Conservation (phyloP, 1,140 invertebrate genomes). For the Sitodiplosis mosellana region DNA sequence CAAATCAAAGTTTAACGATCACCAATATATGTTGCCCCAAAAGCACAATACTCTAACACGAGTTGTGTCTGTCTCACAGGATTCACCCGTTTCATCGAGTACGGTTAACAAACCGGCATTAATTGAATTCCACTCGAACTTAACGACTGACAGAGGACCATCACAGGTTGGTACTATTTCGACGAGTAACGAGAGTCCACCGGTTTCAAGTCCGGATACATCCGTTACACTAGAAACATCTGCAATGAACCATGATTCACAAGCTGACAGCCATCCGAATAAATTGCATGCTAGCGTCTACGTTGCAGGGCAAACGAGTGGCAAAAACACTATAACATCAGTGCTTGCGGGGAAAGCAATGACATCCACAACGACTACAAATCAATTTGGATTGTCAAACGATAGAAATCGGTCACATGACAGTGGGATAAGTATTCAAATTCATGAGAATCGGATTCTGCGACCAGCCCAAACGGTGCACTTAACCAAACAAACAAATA, state of each 20-base stretch:
- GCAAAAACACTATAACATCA: slow-evolving; percentile 57
- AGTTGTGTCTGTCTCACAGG: slow-evolving; percentile 16
- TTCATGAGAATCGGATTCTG: background rate
- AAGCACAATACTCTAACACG: slow-evolving; percentile 9
- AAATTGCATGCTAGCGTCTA: background rate
- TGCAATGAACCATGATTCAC: slow-evolving; percentile 2
- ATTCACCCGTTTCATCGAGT: slow-evolving; percentile 22
- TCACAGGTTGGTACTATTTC: slow-evolving; percentile 24
- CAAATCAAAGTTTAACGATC: background rate
- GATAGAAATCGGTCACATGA: slow-evolving; percentile 2
- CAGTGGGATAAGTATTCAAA: background rate
- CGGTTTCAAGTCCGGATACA: slow-evolving; percentile 14
- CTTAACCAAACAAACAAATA: background rate
- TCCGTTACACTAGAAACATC: slow-evolving; percentile 1
- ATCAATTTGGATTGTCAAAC: slow-evolving; percentile 16
- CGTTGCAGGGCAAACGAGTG: slow-evolving; percentile 23
- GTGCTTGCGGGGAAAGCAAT: slow-evolving; percentile 54
- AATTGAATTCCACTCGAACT: background rate
- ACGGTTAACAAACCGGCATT: background rate
- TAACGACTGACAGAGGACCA: slow-evolving; percentile 9
- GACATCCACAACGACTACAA: slow-evolving; percentile 52
- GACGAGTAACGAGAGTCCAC: slow-evolving; percentile 22
- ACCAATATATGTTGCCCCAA: slow-evolving; percentile 3
- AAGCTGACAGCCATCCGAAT: background rate
- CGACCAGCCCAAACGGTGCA: background rate